Evolutionary conservation across 2,797 vertebrate species (phyloP).

Genomic region (Danionella dracula): DNA sequence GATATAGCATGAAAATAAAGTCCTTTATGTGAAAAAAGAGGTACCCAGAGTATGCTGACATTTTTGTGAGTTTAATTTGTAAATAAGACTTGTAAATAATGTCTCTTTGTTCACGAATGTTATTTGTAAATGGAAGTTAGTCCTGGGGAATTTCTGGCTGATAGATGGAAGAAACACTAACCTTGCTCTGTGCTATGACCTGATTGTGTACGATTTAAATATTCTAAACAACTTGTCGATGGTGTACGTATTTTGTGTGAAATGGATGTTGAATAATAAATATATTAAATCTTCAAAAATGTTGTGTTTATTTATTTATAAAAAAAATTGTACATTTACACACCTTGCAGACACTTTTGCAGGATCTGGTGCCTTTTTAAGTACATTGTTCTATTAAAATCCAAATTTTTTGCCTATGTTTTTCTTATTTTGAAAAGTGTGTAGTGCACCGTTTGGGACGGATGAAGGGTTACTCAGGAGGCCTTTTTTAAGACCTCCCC

Average conservation of each 20-base stretch:
- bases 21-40: background rate
- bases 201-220: conserved; percentile 35
- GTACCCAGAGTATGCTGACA: background rate
- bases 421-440: too few relatives aligned
- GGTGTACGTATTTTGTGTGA: conserved; percentile 45
- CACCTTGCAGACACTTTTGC: too few relatives aligned
- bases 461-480: too few relatives aligned
- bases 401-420: too few relatives aligned
- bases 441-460: too few relatives aligned
- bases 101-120: conserved; percentile 47
- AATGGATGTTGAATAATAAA: conserved; percentile 59
- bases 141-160: conserved; percentile 44
- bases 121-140: conserved; percentile 56
- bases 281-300: conserved; percentile 51
- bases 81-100: conserved; percentile 66
- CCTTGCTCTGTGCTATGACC: conserved; percentile 56
- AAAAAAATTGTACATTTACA: too few relatives aligned
- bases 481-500: too few relatives aligned
- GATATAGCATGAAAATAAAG: background rate
- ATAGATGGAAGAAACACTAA: conserved; percentile 43
- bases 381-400: too few relatives aligned
- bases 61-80: conserved; percentile 46
- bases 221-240: conserved; percentile 41
- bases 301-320: background rate
- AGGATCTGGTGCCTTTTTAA: too few relatives aligned